Evolutionary conservation across 2,888 invertebrate genomes (phyloP), one percentile per base, ranked within the genome.

Genomic region (Pseudococcus jackbeardsleyi): DNA sequence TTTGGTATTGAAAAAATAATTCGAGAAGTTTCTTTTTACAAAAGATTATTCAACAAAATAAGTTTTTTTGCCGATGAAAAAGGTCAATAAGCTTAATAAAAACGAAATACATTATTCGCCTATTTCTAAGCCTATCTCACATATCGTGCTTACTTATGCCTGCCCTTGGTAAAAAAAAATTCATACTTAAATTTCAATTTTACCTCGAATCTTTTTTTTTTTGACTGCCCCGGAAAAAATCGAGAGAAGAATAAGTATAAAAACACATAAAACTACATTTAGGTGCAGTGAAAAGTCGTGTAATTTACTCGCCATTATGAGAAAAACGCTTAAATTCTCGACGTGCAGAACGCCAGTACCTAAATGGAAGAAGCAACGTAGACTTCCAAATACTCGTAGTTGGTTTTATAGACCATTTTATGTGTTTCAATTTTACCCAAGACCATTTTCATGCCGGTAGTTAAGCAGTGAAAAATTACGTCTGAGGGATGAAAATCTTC

Each of bases 221-320:
- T 33, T 33, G 26, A 1, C 26, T 33, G 17, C n/a, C 54, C 59
- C 59, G 59, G 64, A 22, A 64, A 64, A 19, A 3, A 6, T 9
- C 19, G 22, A 64, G 64, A 11, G 22, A 64, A 22, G 22, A 64
- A 22, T 22, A 64, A 64, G 64, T 22, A 22, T 22, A 64, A 1
- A 19, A 59, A 59, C 42, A 64, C 64, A 64, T 64, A 59, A 59
- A 59, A 59, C n/a, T 22, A 22, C 64, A 22, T 64, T 64, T 64
- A 64, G 1, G 4, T 50, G 12, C 15, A 22, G 64, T 22, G 19
- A 22, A 22, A 64, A 64, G 22, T 64, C 64, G 64, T 64, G 64
- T 64, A 64, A 22, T 64, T 64, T 64, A 64, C 64, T 64, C 64
- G 19, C 19, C 64, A 64, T 64, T 64, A 64, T 22, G 64, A 64